Conservation (phyloP, 2,797 vertebrate genomes). For the Orientallactaga sibirica region DNA sequence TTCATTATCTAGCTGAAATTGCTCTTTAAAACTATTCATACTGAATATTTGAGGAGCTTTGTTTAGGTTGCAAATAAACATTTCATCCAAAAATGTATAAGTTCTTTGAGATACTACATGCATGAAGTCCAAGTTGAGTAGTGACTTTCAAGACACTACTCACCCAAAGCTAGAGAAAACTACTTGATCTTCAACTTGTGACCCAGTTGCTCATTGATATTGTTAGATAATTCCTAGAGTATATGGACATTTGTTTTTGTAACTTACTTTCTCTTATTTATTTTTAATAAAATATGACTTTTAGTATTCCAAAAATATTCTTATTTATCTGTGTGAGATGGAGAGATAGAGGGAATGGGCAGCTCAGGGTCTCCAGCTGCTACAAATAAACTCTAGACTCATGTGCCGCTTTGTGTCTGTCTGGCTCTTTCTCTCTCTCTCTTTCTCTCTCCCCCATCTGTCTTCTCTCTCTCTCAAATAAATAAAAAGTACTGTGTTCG, state of each 20-base stretch:
- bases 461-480: too few relatives aligned
- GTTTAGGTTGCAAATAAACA: not conserved
- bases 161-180: not conserved
- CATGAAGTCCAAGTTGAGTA: not conserved
- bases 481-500: too few relatives aligned
- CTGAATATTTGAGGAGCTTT: not conserved
- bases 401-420: too few relatives aligned
- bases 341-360: too few relatives aligned
- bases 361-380: too few relatives aligned
- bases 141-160: not conserved
- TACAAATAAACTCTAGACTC: too few relatives aligned
- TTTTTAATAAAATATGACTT: conserved; percentile 7
- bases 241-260: not conserved
- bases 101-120: not conserved
- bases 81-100: conserved; percentile 30
- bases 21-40: conserved; percentile 37
- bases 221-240: conserved; percentile 45
- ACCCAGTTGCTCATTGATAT: not conserved
- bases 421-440: too few relatives aligned
- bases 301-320: not conserved
- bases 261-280: conserved; percentile 39
- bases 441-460: too few relatives aligned
- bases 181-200: conserved; percentile 33
- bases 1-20: conserved; percentile 37
- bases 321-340: too few relatives aligned